phyloP scores from a whole-genome alignment of 2,113 vertebrate genomes.

The Lepus americanus region DNA sequence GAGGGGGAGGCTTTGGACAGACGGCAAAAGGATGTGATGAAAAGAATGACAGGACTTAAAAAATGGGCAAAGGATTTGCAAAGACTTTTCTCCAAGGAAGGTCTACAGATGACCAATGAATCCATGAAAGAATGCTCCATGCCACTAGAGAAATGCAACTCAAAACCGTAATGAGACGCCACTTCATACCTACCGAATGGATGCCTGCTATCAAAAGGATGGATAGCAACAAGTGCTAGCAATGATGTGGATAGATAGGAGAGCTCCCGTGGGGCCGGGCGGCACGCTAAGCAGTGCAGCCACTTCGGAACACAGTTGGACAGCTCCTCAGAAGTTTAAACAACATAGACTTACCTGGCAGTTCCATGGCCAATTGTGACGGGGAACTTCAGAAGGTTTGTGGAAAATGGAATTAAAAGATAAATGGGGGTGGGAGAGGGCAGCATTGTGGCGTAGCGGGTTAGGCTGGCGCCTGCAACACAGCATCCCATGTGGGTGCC shows the following conservation, averaged over 20 bases:
- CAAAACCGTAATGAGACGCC: background rate
- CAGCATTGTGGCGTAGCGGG: no score
- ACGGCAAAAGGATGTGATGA: background rate
- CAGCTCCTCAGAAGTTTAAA: background rate
- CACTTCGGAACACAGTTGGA: background rate
- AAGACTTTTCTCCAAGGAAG: slow-evolving; percentile 49
- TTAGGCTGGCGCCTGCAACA: no score
- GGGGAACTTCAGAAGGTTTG: no score
- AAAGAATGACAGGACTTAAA: slow-evolving; percentile 18
- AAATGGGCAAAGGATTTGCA: slow-evolving; percentile 23
- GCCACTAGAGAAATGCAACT: background rate
- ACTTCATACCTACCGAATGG: background rate
- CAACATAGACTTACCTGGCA: background rate
- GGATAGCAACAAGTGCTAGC: background rate
- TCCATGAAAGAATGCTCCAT: background rate
- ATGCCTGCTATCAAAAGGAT: background rate
- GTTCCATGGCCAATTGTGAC: background rate
- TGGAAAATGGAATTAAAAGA: no score
- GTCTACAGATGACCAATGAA: background rate
- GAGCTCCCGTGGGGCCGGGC: background rate
- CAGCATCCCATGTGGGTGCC: no score
- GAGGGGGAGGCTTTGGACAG: background rate
- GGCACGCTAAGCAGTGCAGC: background rate
- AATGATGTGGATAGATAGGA: background rate
- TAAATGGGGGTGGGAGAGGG: no score